A percentile compares a stretch with the other conserved stretches of the same genome.
Evolutionary conservation across 2,888 invertebrate species (phyloP).

Genomic region (Diarsia dahlii): DNA sequence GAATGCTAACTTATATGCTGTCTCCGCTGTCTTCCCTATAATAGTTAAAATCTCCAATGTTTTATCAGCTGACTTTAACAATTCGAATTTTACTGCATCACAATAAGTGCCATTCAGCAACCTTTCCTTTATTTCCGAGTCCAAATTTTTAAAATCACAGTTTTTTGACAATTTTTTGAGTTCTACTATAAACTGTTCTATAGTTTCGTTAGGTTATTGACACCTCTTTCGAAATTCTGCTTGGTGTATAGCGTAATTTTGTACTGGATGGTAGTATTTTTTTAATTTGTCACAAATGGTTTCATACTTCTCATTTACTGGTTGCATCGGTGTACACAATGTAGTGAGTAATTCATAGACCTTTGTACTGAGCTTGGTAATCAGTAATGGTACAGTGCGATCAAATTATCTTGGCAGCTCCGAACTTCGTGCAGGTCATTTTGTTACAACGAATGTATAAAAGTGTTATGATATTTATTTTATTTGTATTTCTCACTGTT

Average conservation of each 20-base stretch:
- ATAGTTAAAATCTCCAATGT: no score
- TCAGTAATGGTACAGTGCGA: background rate
- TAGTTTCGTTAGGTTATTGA: background rate
- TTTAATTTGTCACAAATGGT: background rate
- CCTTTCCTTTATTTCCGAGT: background rate
- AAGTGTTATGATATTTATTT: no score
- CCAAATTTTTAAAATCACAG: background rate
- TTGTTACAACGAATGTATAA: no score
- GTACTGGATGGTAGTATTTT: background rate
- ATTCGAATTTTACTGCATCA: no score
- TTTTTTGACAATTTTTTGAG: background rate
- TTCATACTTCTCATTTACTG: background rate
- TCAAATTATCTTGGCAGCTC: no score
- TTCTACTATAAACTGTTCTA: background rate
- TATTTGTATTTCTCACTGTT: no score
- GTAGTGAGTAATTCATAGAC: no score
- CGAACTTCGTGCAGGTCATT: no score
- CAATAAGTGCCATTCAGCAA: background rate
- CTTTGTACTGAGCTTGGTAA: no score
- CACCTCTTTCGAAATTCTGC: background rate
- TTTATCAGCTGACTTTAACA: no score
- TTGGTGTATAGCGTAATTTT: background rate
- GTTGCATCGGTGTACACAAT: background rate
- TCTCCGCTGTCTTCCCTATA: no score
- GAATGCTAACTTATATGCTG: no score